Base-by-base conservation (phyloP, 2,888 invertebrate species). In the Nowickia ferox region DNA sequence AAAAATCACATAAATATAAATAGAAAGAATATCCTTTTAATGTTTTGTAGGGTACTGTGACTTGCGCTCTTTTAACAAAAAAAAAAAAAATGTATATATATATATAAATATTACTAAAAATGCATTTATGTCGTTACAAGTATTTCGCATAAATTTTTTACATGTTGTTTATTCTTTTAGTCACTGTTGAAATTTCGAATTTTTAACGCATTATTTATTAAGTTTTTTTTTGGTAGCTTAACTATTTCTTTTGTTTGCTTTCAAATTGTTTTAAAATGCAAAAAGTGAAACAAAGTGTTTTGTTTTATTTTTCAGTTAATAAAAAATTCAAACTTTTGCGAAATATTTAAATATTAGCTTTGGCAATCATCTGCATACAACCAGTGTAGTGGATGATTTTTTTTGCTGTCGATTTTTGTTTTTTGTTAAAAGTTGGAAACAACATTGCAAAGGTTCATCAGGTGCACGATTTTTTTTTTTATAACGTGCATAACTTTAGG, bases 161-260 rank as follows among this genome's bases (percentile, higher is more conserved):
- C 19, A 44, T 48, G 77, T 81, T 75, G 44, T 75, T 75, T 85
- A 51, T 78, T 65, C 19, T 75, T 42, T 81, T 11, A 40, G 30
- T 38, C 78, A 22, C 69, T 79, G 85, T 61, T 69, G 59, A 75
- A 78, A 79, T 79, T 86, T 51, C 13, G 53, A 71, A 78, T 78
- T 79, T 85, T 75, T 71, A 78, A 79, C 71, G 75, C 71, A 83
- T 83, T 86, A 59, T 75, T 86, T 79, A 74, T 81, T 55, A 61
- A 40, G 22, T 66, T 53, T 72, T 48, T 48, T 66, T 44, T 57
- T 71, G 42, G 0, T 51, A 74, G 42, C 51, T 74, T 82, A 38
- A n/a, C 65, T 68, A 40, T 53, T 78, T 57, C 6, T 74, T 74
- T 75, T 57, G 9, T 74, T 74, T 75, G 63, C 61, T 63, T 78